These are phyloP conservation scores for Champsocephalus esox DNA, from an alignment of 2,797 vertebrate species.

Conservation along the genomic window DNA sequence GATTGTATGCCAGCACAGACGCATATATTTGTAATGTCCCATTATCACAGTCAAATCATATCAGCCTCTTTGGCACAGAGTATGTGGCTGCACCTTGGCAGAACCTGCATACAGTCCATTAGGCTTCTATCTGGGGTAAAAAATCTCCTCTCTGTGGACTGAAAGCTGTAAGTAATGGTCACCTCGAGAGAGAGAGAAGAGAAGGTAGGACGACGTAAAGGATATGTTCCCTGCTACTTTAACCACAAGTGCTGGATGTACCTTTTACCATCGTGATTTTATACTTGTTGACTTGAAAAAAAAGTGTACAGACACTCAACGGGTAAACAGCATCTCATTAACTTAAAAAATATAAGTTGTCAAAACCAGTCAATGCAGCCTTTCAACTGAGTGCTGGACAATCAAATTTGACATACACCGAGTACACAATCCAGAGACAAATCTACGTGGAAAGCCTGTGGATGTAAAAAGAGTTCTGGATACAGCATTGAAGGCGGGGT, in stretches of 20 bases:
- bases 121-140: slow-evolving; percentile 53
- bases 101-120: slow-evolving; percentile 56
- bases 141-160: slow-evolving; percentile 14
- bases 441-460: too few relatives aligned
- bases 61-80: slow-evolving; percentile 58
- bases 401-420: slow-evolving; percentile 9
- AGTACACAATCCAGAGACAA: too few relatives aligned
- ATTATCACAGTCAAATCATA: slow-evolving; percentile 74
- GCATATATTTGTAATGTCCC: slow-evolving; percentile 79
- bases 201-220: neutral
- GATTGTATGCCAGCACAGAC: slow-evolving; percentile 62
- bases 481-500: too few relatives aligned
- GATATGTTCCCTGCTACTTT: neutral
- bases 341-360: slow-evolving; percentile 40
- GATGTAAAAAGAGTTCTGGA: too few relatives aligned
- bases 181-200: slow-evolving; percentile 12
- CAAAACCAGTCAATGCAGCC: slow-evolving; percentile 17
- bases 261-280: neutral
- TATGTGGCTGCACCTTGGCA: slow-evolving; percentile 62
- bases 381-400: slow-evolving; percentile 21
- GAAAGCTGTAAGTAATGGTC: slow-evolving; percentile 38
- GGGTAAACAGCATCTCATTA: slow-evolving; percentile 29
- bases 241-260: slow-evolving; percentile 8
- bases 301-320: neutral
- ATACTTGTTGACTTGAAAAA: slow-evolving; percentile 14